Evolutionary conservation across 2,797 vertebrate species (phyloP), one percentile per base, ranked within the genome.

Genomic region (Sparus aurata): DNA sequence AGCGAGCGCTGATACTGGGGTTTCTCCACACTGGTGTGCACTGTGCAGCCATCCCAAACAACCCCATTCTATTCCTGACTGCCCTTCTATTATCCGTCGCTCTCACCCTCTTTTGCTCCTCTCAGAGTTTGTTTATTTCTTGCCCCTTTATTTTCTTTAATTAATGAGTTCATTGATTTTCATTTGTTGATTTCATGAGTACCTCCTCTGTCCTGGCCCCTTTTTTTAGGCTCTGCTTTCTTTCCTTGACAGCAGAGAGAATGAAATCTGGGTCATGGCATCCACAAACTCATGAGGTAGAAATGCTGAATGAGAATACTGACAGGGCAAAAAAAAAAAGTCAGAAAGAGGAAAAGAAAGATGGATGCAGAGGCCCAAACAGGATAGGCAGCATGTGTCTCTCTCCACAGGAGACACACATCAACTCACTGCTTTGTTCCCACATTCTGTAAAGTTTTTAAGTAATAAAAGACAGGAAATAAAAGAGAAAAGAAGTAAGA

Each of bases 31-130:
- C 77, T 85, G 67, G 73, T 73, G 63, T 54, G 79, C 77, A 90
- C 87, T 88, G 89, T 92, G 75, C 73, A 85, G 75, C 77, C 75
- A 81, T 86, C 81, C 84, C 59, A 65, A 70, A 80, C 27, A 46
- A 79, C 85, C 79, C 84, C 59, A 62, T 73, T 85, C 87, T 92
- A 91, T 93, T 91, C 89, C 89, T 83, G 87, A 84, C 84, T 65
- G 62, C 59, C 57, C 69, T 82, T 82, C 54, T 78, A 75, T 53
- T 62, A 60, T 84, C 73, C 25, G 65, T 63, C 62, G 9, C 41
- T 30, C 46, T 77, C 53, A 8, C 55, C 61, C 70, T 45, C 22
- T 45, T 43, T 53, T 22, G n/a, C n/a, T 79, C 8, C 43, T 23
- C 45, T 67, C 58, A 46, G 8, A 59, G 49, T 50, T 53, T 77